Evolutionary conservation across 2,888 invertebrate genomes (phyloP), one percentile per base, ranked within the genome.

Genomic region (Achlya flavicornis): DNA sequence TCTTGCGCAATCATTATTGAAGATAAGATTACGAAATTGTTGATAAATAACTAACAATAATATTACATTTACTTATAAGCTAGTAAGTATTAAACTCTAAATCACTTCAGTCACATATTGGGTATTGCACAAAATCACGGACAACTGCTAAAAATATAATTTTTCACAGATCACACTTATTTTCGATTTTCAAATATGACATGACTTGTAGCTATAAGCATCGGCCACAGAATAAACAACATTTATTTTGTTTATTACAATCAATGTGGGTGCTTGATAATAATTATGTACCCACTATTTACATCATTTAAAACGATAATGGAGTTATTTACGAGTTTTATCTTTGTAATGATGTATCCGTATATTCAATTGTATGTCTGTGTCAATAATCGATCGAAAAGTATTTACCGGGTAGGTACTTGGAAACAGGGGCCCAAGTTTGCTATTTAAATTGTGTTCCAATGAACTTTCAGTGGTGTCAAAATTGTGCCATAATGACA

Each of bases 221-320:
- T 19, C 10, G 53, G 19, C 16, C 19, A 10, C 19, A 10, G 8
- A 53, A 53, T 53, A 53, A 53, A 53, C 53, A 19, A 5, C 10
- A 43, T 53, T 53, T 53, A 53, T 53, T 19, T 53, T 19, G 53
- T 53, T 53, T 53, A 53, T 35, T 19, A n/a, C 19, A 10, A 53
- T 10, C 10, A 53, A 53, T 19, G 53, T 53, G 8, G 53, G 53
- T 46, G 5, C 46, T 7, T 14, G 53, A 53, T 48, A 48, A 53
- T 53, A 10, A 16, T 53, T 53, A 53, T n/a, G 16, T 53, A 53
- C 53, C 53, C 53, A 53, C 48, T 16, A 48, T 48, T 16, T 48
- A 46, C 48, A 16, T 48, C 16, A 14, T 48, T 48, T 48, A 19
- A 19, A 8, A 16, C 53, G 53, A 53, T 53, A 53, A 53, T 53